Conservation (phyloP, 2,113 vertebrate genomes). For the Sarotherodon lohbergeri region DNA sequence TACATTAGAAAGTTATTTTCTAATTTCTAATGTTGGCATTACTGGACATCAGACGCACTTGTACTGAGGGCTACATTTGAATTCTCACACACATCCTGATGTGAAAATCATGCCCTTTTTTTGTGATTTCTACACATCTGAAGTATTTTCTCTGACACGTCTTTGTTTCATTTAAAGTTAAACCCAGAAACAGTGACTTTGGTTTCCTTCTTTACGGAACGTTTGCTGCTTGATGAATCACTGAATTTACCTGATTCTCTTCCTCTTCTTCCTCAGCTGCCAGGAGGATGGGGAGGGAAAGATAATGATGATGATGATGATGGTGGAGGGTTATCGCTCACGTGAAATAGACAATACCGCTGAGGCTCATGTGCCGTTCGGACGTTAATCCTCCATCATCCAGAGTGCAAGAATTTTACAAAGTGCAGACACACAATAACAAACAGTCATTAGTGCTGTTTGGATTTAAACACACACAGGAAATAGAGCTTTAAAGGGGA, state of each 20-base stretch:
- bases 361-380: neutral
- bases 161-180: neutral
- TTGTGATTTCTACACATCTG: neutral
- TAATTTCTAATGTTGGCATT: rapidly evolving
- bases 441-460: neutral
- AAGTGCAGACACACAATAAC: neutral
- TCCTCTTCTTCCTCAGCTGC: neutral
- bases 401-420: conserved; percentile 30
- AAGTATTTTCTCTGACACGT: neutral
- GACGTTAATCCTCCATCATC: conserved; percentile 50
- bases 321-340: neutral
- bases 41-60: rapidly evolving
- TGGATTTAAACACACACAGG: neutral
- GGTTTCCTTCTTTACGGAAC: neutral
- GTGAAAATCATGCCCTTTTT: neutral
- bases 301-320: neutral
- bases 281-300: neutral
- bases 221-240: neutral
- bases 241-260: neutral
- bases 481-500: neutral
- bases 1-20: neutral
- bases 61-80: neutral
- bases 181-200: neutral
- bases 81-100: neutral
- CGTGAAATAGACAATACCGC: neutral